These are phyloP conservation scores for Noctua comes DNA, from an alignment of 2,888 invertebrate genomes.

Conservation along the genomic window DNA sequence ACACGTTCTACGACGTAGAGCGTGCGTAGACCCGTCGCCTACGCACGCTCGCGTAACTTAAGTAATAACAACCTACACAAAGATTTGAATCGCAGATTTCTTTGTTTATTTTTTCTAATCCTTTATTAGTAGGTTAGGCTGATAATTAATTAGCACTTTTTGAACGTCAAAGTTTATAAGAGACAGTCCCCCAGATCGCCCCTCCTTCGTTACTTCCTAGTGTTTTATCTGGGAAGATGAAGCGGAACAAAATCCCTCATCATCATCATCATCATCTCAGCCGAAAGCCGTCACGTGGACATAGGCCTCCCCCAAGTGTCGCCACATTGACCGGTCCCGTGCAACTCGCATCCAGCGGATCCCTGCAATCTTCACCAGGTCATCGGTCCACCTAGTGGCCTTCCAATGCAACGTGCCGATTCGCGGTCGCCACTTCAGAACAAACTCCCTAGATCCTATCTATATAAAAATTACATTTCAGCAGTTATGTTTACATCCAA, in stretches of 20 bases:
- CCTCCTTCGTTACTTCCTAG: neutral
- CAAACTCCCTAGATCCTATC: neutral
- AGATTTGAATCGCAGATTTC: neutral
- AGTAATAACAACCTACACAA: neutral
- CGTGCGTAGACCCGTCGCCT: slow-evolving; percentile 6
- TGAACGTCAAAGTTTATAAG: neutral
- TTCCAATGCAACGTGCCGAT: too few species aligned
- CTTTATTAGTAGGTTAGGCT: neutral
- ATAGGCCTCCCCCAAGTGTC: too few species aligned
- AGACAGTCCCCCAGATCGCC: neutral
- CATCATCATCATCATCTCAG: too few species aligned
- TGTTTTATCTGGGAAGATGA: neutral
- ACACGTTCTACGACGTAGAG: slow-evolving; percentile 15
- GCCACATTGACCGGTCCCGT: too few species aligned
- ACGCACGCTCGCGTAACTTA: neutral
- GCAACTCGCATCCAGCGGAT: too few species aligned
- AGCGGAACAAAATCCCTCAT: neutral
- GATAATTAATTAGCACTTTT: neutral
- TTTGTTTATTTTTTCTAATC: neutral
- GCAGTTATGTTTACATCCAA: neutral
- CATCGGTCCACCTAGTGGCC: too few species aligned
- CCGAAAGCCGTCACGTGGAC: too few species aligned
- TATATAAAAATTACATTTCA: neutral
- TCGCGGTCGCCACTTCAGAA: too few species aligned
- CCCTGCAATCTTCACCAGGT: too few species aligned